A percentile compares a stretch with the other conserved stretches of the same genome.
Conservation (phyloP, 2,113 vertebrate species). For the Corythornis vintsioides region DNA sequence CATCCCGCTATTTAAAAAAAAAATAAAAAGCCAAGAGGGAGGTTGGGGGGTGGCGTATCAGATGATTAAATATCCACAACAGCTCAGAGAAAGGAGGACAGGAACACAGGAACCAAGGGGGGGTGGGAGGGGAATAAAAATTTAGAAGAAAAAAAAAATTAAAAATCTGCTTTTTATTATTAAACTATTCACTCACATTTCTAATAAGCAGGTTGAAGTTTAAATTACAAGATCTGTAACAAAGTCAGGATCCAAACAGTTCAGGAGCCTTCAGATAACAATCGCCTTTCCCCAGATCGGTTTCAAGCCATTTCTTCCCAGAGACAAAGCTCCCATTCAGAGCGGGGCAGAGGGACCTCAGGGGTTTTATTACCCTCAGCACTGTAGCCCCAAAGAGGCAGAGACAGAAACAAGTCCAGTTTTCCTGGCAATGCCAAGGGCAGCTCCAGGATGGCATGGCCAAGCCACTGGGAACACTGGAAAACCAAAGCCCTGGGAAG, state of each 20-base stretch:
- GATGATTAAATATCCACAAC: slow-evolving; percentile 29
- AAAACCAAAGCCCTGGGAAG: background rate
- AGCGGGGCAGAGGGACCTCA: slow-evolving; percentile 47
- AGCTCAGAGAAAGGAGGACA: slow-evolving; percentile 5
- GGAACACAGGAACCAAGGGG: background rate
- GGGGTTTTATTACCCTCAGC: slow-evolving; percentile 78
- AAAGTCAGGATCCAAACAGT: slow-evolving; percentile 74
- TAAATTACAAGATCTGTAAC: slow-evolving; percentile 81
- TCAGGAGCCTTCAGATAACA: slow-evolving; percentile 80
- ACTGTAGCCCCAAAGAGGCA: background rate
- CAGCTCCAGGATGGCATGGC: background rate
- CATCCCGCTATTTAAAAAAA: slow-evolving; percentile 51
- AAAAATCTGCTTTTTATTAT: slow-evolving; percentile 67
- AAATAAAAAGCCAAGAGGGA: background rate
- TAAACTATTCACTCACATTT: slow-evolving; percentile 79
- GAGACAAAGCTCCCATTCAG: slow-evolving; percentile 86
- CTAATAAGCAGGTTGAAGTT: slow-evolving; percentile 80
- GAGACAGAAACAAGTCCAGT: background rate
- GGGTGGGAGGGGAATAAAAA: background rate
- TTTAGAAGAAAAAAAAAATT: background rate
- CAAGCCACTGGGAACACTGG: background rate
- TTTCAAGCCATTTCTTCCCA: slow-evolving; percentile 82
- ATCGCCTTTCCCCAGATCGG: slow-evolving; percentile 78
- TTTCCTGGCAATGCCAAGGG: background rate
- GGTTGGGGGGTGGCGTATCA: background rate